Evolutionary conservation across 37 sponge, comb jelly and placozoan genomes (phyloP).

Genomic region (Bolinopsis microptera): DNA sequence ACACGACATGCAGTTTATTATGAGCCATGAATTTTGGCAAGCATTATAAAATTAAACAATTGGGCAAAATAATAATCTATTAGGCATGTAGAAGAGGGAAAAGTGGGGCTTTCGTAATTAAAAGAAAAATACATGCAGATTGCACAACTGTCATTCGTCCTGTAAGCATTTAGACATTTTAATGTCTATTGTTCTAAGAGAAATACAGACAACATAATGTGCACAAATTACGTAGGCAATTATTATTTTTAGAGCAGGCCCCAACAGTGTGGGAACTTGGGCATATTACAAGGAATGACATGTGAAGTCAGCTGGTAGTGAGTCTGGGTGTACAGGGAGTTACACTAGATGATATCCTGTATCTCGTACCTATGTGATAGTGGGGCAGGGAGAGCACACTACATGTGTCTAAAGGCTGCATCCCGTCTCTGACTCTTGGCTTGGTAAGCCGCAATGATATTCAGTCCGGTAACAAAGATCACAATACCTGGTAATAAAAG

Average conservation of each 20-base stretch:
- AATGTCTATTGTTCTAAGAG: background rate
- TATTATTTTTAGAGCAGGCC: background rate
- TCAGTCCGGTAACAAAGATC: constrained; percentile 47
- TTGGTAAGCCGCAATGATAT: constrained; percentile 24
- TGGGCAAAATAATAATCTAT: background rate
- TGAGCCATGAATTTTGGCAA: background rate
- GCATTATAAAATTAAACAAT: background rate
- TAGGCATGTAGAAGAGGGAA: background rate
- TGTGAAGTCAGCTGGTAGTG: background rate
- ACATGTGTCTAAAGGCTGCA: constrained; percentile 66
- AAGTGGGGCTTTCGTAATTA: background rate
- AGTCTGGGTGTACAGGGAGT: too few relatives aligned
- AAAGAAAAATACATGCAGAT: background rate
- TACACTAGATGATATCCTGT: background rate
- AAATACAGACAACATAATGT: background rate
- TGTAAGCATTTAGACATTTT: background rate
- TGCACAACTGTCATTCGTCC: background rate
- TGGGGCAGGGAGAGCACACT: too few relatives aligned
- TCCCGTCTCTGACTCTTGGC: constrained; percentile 56
- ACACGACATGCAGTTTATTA: background rate
- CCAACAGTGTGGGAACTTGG: background rate
- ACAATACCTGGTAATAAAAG: constrained; percentile 4
- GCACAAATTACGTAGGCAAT: background rate
- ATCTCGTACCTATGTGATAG: constrained; percentile 13
- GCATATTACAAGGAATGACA: background rate